Evolutionary conservation across 2,888 invertebrate genomes (phyloP), one percentile per base, ranked within the genome.

Genomic region (Anarsia innoxiella): DNA sequence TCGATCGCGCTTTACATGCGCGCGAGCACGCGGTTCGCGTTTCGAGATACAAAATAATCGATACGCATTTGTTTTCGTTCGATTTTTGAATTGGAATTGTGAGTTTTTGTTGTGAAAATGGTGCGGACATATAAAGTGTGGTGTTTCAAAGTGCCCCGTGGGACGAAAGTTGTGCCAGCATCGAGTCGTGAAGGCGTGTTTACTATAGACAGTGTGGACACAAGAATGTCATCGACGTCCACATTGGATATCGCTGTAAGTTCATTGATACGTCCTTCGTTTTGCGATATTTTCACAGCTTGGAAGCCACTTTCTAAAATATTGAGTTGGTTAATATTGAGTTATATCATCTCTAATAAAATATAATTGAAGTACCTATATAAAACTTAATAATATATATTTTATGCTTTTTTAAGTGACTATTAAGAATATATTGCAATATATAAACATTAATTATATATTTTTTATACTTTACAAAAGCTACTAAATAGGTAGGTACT

Each of bases 211-310:
- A 38, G 26, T 11, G 33, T 44, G 9, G 38, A 33, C 12, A 37
- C 39, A 15, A 31, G 64, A 40, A 67, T 75, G 73, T 75, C 76
- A 2, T 75, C 76, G 31, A 71, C 73, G 6, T 72, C 73, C 3
- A 83, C 83, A 5, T 48, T 84, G 55, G 80, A 83, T 58, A 65
- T 80, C 26, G 64, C 69, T 23, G 82, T 79, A 59, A 76, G 79
- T 74, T 46, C 47, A 46, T 46, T 41, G 35, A 19, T 25, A 3
- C n/a, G 25, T 4, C 25, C 25, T 25, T 19, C 19, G 19, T 19
- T 19, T 19, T 19, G 3, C 8, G 8, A 5, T 19, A 19, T 3
- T 19, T 19, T 19, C 8, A 19, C 19, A 8, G 19, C 19, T 19
- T 19, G 19, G n/a, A n/a, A n/a, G n/a, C n/a, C n/a, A n/a, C n/a